These are phyloP conservation scores for Drosophila phalerata DNA, from an alignment of 2,888 invertebrate genomes.

Conservation along the genomic window DNA sequence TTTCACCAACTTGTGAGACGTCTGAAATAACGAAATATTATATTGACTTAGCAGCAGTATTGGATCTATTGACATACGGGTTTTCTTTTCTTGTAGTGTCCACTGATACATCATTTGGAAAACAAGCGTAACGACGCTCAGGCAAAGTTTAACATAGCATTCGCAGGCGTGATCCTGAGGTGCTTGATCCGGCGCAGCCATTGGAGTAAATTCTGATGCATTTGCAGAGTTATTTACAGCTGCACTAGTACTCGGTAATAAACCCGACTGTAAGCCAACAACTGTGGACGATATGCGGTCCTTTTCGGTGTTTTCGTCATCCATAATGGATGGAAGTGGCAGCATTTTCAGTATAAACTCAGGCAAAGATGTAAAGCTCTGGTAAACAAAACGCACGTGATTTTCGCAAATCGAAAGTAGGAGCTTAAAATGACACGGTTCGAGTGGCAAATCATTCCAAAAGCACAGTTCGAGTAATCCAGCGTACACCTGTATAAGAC, in stretches of 20 bases:
- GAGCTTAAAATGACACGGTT: conserved; percentile 68
- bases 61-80: conserved; percentile 43
- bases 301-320: conserved; percentile 69
- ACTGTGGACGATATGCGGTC: conserved; percentile 21
- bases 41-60: background rate
- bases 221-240: conserved; percentile 3
- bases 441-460: conserved; percentile 65
- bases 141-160: conserved; percentile 82
- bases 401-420: conserved; percentile 74
- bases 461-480: conserved; percentile 81
- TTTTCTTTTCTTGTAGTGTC: conserved; percentile 56
- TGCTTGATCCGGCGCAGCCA: background rate
- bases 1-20: conserved; percentile 69
- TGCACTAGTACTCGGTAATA: background rate
- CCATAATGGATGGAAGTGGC: conserved; percentile 62
- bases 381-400: conserved; percentile 79
- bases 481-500: conserved; percentile 82
- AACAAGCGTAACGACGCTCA: conserved; percentile 81
- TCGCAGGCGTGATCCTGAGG: conserved; percentile 63
- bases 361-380: conserved; percentile 79
- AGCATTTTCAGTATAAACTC: conserved; percentile 76
- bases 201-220: conserved; percentile 11
- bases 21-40: conserved; percentile 50
- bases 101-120: conserved; percentile 83
- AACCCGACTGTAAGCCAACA: conserved; percentile 3